Conservation (phyloP, 2,888 invertebrate genomes). For the Gastracanthus pulcherrimus region DNA sequence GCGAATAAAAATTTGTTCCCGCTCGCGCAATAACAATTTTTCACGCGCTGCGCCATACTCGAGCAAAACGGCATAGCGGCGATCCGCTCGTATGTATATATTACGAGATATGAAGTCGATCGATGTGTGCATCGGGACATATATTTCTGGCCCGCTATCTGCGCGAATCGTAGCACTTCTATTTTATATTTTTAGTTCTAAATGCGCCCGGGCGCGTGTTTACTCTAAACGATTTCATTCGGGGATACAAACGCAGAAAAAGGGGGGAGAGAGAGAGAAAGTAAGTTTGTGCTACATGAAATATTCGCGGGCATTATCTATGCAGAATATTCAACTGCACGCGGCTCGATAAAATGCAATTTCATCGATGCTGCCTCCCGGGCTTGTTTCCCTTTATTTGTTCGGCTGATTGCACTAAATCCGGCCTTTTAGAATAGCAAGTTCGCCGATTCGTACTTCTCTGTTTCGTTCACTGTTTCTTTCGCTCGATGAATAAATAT, state of each 20-base stretch:
- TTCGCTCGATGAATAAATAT: too few species aligned
- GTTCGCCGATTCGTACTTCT: neutral
- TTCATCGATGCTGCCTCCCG: neutral
- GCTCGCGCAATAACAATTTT: constrained; percentile 38
- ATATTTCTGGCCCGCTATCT: constrained; percentile 2
- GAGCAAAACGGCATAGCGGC: neutral
- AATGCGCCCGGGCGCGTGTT: neutral
- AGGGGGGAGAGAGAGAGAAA: too few species aligned
- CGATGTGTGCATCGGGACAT: constrained; percentile 28
- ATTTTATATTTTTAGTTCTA: constrained; percentile 25
- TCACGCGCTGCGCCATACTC: neutral
- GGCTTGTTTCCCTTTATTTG: constrained; percentile 27
- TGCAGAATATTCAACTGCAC: constrained; percentile 17
- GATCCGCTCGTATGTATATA: constrained; percentile 9
- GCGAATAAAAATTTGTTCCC: neutral
- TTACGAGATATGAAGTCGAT: constrained; percentile 37
- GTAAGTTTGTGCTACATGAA: too few species aligned
- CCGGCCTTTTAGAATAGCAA: neutral
- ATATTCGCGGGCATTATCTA: neutral
- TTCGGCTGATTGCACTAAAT: neutral
- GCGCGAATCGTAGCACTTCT: neutral
- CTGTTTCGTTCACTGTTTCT: neutral
- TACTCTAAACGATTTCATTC: neutral
- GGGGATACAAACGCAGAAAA: neutral
- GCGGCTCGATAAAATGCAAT: constrained; percentile 13